These are phyloP conservation scores for Chrysochloris asiatica DNA, from an alignment of 2,113 vertebrate species.

Conservation along the genomic window DNA sequence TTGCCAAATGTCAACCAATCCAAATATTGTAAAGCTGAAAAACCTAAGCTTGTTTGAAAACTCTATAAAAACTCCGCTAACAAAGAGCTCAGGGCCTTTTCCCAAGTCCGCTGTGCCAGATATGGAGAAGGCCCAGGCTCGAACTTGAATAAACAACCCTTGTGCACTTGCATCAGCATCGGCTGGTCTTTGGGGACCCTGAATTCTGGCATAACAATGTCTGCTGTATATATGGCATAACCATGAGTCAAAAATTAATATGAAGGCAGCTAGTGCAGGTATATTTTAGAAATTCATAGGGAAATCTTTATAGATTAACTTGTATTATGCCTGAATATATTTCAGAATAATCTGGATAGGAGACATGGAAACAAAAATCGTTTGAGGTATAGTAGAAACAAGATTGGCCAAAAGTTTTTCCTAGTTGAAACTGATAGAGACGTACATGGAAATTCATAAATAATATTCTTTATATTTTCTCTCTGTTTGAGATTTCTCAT, in stretches of 20 bases:
- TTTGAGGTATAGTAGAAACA: background rate
- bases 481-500: background rate
- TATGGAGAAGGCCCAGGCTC: too few relatives aligned
- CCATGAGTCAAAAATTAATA: background rate
- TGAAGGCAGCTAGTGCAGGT: background rate
- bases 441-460: background rate
- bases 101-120: too few relatives aligned
- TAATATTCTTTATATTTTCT: background rate
- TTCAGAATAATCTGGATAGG: background rate
- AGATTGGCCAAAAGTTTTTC: background rate
- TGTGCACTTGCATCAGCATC: too few relatives aligned
- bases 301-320: constrained; percentile 37
- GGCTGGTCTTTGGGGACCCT: too few relatives aligned
- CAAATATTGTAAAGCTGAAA: too few relatives aligned
- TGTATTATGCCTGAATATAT: background rate
- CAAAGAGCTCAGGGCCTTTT: too few relatives aligned
- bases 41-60: too few relatives aligned
- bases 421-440: background rate
- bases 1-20: too few relatives aligned
- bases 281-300: background rate
- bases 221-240: background rate
- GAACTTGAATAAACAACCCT: too few relatives aligned
- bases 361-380: background rate
- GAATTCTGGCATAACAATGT: too few relatives aligned
- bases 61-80: too few relatives aligned